Conservation (phyloP, 2,113 vertebrate genomes). For the Equus przewalskii region DNA sequence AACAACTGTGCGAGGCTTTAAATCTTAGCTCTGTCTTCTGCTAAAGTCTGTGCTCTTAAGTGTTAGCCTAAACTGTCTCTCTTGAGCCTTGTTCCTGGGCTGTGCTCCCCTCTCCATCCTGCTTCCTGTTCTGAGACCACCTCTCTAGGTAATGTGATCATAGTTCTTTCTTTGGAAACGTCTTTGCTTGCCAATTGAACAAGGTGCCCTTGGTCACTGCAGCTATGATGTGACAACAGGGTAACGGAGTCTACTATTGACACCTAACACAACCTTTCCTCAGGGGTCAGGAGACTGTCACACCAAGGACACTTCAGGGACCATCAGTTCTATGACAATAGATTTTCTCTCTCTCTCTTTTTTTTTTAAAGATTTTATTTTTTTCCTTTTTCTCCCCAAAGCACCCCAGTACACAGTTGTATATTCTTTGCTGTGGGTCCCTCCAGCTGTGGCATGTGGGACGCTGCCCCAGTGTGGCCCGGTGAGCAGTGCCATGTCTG, state of each 20-base stretch:
- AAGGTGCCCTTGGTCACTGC: background rate
- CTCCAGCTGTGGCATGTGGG: no score
- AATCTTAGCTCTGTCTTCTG: background rate
- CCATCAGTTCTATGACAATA: background rate
- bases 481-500: no score
- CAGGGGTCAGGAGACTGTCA: background rate
- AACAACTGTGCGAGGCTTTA: background rate
- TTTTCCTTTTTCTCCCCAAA: no score
- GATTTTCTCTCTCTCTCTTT: background rate
- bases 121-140: background rate
- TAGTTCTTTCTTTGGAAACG: background rate
- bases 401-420: no score
- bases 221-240: background rate
- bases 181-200: background rate
- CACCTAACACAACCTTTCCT: background rate
- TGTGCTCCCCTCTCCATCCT: background rate
- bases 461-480: no score
- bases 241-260: background rate
- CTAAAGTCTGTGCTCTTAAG: background rate
- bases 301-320: background rate
- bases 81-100: background rate
- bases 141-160: background rate
- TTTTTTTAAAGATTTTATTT: no score
- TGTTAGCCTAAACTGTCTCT: background rate
- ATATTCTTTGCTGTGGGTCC: no score